Evolutionary conservation across 2,113 vertebrate genomes (phyloP).

Genomic region (Misgurnus anguillicaudatus): DNA sequence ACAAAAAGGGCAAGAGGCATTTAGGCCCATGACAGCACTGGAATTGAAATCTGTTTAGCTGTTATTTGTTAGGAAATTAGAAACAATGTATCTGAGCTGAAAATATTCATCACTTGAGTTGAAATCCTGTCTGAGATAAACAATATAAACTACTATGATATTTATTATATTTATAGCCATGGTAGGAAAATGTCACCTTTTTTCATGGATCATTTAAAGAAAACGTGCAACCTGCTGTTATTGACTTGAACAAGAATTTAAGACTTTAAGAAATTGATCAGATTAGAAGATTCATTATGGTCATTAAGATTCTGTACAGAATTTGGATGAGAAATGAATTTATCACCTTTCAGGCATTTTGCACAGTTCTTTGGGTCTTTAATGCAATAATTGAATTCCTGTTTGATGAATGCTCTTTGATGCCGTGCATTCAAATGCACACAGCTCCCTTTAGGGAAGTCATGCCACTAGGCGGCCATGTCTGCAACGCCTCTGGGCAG

Average conservation of each 20-base stretch:
- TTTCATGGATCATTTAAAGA: constrained; percentile 41
- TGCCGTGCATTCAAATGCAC: not conserved
- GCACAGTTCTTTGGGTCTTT: not conserved
- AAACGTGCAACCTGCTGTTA: constrained; percentile 45
- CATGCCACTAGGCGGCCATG: no score
- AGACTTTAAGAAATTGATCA: constrained; percentile 1
- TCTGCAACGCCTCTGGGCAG: no score
- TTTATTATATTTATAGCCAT: constrained; percentile 4
- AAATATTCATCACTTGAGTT: not conserved
- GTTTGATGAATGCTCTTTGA: constrained; percentile 18
- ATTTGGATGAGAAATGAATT: not conserved
- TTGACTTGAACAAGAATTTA: not conserved
- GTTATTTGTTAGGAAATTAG: no score
- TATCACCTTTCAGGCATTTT: not conserved
- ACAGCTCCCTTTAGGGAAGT: not conserved
- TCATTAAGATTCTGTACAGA: not conserved
- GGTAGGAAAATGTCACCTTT: constrained; percentile 25
- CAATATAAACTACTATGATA: constrained; percentile 15
- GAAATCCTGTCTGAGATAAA: constrained; percentile 34
- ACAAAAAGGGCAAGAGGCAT: constrained; percentile 38
- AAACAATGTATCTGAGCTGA: not conserved
- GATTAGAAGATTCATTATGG: not conserved
- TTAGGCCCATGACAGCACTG: constrained; percentile 39
- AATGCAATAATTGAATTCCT: not conserved
- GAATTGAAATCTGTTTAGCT: constrained; percentile 50